Percentiles rank a stretch among this genome's conserved stretches.
These are phyloP conservation scores for Myioborus miniatus DNA, from an alignment of 2,797 vertebrate genomes.

Conservation along the genomic window DNA sequence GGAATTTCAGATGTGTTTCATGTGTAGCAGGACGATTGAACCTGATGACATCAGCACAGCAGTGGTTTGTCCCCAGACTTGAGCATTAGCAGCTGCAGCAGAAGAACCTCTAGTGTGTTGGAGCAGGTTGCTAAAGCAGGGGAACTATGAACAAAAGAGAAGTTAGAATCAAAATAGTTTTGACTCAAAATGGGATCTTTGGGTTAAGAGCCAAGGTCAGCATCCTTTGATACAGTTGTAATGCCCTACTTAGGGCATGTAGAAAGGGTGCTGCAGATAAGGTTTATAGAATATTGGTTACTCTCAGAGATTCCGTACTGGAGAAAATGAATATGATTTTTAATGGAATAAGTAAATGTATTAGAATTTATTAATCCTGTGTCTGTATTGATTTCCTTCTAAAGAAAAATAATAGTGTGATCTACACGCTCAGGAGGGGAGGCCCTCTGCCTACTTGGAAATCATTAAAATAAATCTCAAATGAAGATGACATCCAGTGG, in stretches of 20 bases:
- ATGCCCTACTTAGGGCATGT: neutral
- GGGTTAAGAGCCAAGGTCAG: neutral
- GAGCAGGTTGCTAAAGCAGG: neutral
- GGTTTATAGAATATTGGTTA: neutral
- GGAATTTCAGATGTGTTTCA: neutral
- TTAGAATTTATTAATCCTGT: neutral
- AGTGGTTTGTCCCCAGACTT: neutral
- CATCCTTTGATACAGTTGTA: neutral
- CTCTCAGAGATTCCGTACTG: neutral
- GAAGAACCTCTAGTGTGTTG: neutral
- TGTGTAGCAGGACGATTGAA: neutral
- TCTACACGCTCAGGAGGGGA: neutral
- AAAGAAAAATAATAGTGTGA: neutral
- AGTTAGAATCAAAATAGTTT: neutral
- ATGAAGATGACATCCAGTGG: neutral
- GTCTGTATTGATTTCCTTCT: neutral
- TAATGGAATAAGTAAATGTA: neutral
- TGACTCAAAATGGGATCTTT: neutral
- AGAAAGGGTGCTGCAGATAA: neutral
- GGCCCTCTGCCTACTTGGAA: neutral
- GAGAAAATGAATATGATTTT: neutral
- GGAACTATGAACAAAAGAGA: neutral
- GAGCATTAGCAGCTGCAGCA: neutral
- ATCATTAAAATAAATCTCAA: neutral
- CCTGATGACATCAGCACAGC: neutral